phyloP scores from a whole-genome alignment of 2,888 invertebrate genomes.

The Chaetoderma sp. region DNA sequence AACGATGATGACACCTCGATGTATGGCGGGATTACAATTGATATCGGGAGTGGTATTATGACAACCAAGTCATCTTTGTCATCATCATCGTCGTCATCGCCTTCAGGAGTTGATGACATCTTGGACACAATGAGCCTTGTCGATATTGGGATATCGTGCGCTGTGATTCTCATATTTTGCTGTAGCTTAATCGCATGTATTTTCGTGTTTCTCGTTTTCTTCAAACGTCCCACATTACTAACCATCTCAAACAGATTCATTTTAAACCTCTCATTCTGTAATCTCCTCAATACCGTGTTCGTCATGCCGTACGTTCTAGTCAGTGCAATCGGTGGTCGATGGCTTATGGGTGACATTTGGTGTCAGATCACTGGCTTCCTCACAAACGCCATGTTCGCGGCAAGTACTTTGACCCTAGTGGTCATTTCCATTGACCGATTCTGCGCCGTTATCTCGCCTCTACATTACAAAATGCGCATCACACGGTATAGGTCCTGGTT shows the following conservation, averaged over 20 bases:
- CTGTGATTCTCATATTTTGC: conserved; percentile 47
- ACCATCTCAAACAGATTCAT: conserved; percentile 81
- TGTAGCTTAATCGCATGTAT: conserved; percentile 79
- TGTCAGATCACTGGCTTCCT: conserved; percentile 76
- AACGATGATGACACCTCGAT: too few species aligned
- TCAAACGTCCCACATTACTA: conserved; percentile 79
- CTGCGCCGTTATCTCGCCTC: conserved; percentile 77
- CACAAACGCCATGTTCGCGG: conserved; percentile 74
- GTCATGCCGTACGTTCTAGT: conserved; percentile 70
- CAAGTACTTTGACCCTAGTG: conserved; percentile 76
- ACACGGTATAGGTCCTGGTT: conserved; percentile 69
- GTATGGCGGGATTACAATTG: too few species aligned
- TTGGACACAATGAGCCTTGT: too few species aligned
- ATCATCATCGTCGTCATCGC: too few species aligned
- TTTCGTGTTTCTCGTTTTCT: conserved; percentile 81
- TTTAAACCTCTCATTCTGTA: conserved; percentile 74
- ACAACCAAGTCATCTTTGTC: background rate
- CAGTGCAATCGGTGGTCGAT: conserved; percentile 63
- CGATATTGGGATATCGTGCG: too few species aligned
- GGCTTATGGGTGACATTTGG: conserved; percentile 59
- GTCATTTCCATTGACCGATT: conserved; percentile 78
- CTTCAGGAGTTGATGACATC: too few species aligned
- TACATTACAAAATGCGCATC: conserved; percentile 75
- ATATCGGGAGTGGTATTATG: background rate
- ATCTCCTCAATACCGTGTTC: conserved; percentile 70